phyloP scores from a whole-genome alignment of 2,797 vertebrate genomes.

The Pachyuromys duprasi region DNA sequence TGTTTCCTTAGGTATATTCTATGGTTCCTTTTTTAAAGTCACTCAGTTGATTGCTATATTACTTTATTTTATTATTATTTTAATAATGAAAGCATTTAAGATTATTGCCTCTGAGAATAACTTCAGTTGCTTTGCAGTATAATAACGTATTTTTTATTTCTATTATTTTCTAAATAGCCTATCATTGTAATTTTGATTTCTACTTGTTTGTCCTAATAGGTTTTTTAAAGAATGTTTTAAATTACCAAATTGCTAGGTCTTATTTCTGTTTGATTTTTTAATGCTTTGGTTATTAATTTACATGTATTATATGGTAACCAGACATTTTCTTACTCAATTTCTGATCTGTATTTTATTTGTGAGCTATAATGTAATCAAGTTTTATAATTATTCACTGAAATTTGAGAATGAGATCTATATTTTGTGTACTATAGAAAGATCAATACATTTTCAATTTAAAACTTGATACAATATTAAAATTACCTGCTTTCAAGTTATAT shows the following conservation, averaged over 20 bases:
- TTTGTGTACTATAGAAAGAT: not conserved
- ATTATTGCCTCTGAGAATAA: conserved; percentile 74
- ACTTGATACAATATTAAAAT: conserved; percentile 14
- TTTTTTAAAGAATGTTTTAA: conserved; percentile 69
- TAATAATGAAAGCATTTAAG: conserved; percentile 76
- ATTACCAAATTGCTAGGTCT: conserved; percentile 61
- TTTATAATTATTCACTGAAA: conserved; percentile 47
- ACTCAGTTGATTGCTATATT: conserved; percentile 59
- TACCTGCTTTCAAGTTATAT: not conserved
- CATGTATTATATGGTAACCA: not conserved
- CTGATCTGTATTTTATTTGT: conserved; percentile 55
- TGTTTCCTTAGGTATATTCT: conserved; percentile 57
- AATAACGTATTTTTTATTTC: conserved; percentile 64
- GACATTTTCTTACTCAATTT: conserved; percentile 56
- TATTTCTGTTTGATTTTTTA: conserved; percentile 58
- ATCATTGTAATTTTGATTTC: conserved; percentile 66
- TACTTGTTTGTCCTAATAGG: conserved; percentile 63
- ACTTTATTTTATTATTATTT: conserved; percentile 76
- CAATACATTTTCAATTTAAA: not conserved
- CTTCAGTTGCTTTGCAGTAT: not conserved
- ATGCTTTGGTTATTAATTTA: conserved; percentile 63
- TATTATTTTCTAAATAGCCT: conserved; percentile 73
- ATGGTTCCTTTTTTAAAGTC: conserved; percentile 50
- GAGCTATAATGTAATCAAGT: conserved; percentile 24
- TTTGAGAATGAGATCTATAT: conserved; percentile 10